Evolutionary conservation across 2,797 vertebrate genomes (phyloP).

Genomic region (Coregonus suidteri): DNA sequence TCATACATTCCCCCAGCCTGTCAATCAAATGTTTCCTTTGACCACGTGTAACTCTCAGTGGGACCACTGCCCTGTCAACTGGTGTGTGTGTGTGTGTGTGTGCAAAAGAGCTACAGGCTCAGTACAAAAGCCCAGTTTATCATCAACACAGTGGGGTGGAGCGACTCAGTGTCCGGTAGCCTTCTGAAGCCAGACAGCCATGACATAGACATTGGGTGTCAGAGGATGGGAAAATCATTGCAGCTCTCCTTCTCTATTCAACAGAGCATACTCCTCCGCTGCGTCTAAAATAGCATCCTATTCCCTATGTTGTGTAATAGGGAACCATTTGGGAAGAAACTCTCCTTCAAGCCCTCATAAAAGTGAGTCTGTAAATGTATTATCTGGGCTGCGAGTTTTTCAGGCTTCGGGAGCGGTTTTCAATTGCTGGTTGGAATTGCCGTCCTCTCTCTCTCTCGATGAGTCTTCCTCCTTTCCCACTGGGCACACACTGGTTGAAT

Average conservation of each 20-base stretch:
- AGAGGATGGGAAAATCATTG: not conserved
- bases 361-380: conserved; percentile 40
- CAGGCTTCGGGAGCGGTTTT: conserved; percentile 46
- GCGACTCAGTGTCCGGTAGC: not conserved
- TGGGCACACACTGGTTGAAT: too few species aligned
- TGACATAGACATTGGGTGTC: conserved; percentile 3
- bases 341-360: conserved; percentile 27
- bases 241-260: conserved; percentile 10
- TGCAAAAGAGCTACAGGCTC: not conserved
- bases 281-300: not conserved
- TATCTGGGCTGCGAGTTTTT: conserved; percentile 49
- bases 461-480: conserved; percentile 34
- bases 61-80: not conserved
- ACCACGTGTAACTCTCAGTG: not conserved
- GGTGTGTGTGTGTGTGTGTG: not conserved
- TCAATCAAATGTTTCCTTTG: not conserved
- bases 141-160: not conserved
- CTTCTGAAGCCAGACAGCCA: conserved; percentile 25
- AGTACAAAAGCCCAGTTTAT: not conserved
- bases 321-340: not conserved
- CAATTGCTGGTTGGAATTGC: conserved; percentile 46
- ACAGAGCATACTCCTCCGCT: conserved; percentile 7
- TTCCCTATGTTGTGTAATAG: not conserved
- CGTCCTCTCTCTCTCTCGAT: conserved; percentile 35
- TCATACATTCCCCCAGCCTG: not conserved